Percentiles rank a stretch among this genome's conserved stretches.
Evolutionary conservation across 2,797 vertebrate genomes (phyloP).

Genomic region (Thaleichthys pacificus): DNA sequence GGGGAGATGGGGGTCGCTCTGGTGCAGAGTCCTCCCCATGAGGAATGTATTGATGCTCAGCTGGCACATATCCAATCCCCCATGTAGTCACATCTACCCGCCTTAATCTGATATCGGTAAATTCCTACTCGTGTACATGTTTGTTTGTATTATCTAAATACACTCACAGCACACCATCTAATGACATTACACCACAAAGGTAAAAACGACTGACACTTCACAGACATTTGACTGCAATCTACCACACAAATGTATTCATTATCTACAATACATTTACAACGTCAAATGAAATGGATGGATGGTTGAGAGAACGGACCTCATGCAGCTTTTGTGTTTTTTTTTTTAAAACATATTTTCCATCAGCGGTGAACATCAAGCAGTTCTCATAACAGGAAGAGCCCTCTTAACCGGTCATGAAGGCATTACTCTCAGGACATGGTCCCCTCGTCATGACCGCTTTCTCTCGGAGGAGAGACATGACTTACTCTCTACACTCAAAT

Average conservation of each 20-base stretch:
- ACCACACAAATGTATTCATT: no score
- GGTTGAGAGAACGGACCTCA: not conserved
- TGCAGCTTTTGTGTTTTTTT: not conserved
- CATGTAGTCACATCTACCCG: not conserved
- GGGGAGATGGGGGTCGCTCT: no score
- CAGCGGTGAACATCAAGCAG: no score
- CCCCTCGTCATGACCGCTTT: not conserved
- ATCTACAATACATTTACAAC: no score
- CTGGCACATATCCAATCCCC: not conserved
- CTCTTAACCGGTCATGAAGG: no score
- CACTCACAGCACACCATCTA: conserved; percentile 8
- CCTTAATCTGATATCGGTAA: no score
- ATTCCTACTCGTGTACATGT: no score
- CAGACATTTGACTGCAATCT: not conserved
- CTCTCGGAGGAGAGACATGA: not conserved
- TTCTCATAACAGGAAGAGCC: not conserved
- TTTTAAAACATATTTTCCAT: no score
- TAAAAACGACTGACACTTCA: not conserved
- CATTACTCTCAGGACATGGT: no score
- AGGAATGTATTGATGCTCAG: not conserved
- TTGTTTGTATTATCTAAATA: not conserved
- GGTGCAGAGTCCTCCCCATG: not conserved
- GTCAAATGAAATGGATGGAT: no score
- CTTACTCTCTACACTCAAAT: not conserved
- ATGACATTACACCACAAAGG: not conserved